A percentile compares a stretch with the other conserved stretches of the same genome.
Evolutionary conservation across 2,888 invertebrate genomes (phyloP).

Genomic region (Synanthedon tipuliformis): DNA sequence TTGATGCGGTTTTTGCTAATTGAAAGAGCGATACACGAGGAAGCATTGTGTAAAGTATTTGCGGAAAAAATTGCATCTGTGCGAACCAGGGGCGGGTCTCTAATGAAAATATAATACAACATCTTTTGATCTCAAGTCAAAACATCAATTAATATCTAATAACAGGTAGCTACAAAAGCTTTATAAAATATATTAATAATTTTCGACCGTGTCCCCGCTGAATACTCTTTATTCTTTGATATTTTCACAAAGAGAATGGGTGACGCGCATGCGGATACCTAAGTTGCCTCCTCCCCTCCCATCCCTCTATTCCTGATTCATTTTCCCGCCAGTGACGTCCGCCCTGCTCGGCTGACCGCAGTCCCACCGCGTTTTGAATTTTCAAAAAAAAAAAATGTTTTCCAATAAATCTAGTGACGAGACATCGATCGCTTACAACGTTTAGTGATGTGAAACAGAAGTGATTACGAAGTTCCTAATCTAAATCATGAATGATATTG

Average conservation of each 20-base stretch:
- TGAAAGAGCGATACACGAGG: no score
- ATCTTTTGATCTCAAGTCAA: no score
- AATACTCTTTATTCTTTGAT: background rate
- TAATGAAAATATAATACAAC: no score
- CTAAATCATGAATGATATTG: slow-evolving; percentile 18
- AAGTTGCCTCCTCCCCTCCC: slow-evolving; percentile 15
- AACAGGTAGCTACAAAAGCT: no score
- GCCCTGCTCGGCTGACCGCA: slow-evolving; percentile 19
- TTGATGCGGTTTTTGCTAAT: no score
- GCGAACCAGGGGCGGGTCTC: no score
- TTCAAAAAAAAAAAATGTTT: slow-evolving; percentile 9
- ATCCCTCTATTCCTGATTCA: slow-evolving; percentile 14
- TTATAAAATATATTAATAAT: no score
- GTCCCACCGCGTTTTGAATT: slow-evolving; percentile 7
- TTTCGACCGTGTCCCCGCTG: background rate
- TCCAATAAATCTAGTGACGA: slow-evolving; percentile 11
- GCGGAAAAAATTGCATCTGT: no score
- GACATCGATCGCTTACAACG: slow-evolving; percentile 7
- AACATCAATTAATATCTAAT: no score
- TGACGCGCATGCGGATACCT: slow-evolving; percentile 40
- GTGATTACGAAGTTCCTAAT: slow-evolving; percentile 21
- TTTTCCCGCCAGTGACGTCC: slow-evolving; percentile 45
- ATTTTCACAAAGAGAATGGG: background rate
- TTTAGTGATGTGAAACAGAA: slow-evolving; percentile 1
- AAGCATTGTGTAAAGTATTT: no score